Evolutionary conservation across 2,113 vertebrate genomes (phyloP), one percentile per base, ranked within the genome.

Genomic region (Otis tarda): DNA sequence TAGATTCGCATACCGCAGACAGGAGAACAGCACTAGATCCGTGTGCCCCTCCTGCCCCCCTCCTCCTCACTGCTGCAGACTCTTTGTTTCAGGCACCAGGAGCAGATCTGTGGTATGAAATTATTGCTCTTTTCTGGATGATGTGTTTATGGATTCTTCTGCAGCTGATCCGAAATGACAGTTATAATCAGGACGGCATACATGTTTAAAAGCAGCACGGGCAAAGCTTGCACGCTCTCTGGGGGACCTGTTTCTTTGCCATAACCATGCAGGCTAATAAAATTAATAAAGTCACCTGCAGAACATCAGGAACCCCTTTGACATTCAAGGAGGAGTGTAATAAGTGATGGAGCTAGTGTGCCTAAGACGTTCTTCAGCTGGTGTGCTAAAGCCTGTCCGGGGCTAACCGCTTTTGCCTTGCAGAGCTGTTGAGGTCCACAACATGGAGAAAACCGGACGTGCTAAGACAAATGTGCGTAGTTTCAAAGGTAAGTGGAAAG

Each of bases 401-500:
- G 35, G 2, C 22, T 60, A 17, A 93, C 63, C 61, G 68, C 57
- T 47, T 52, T 61, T 92, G 83, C 55, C 63, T 94, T 92, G 88
- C 95, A 97, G 97, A 59, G 9, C 39, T 49, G 64, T 23, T 47
- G 89, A 92, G 77, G 56, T 81, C 53, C 53, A 25, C 5, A 14
- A 6, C 56, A 14, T 3, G 0, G 7, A 74, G 76, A 6, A 57
- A 45, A 33, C 7, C 27, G 55, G 74, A 76, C 74, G 61, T 14
- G 14, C 21, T 1, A 41, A 89, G 33, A 39, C 4, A 15, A 69
- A 87, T 12, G 37, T 24, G 4, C 20, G 10, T 8, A 8, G 15
- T 23, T 43, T 20, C 68, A 83, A 81, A 95, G 95, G 97, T 97
- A 77, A 67, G 87, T 28, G 39, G 28, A 39, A 39, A 50, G 37